These are phyloP conservation scores for Eremobia ochroleuca DNA, from an alignment of 2,888 invertebrate species.

Conservation along the genomic window DNA sequence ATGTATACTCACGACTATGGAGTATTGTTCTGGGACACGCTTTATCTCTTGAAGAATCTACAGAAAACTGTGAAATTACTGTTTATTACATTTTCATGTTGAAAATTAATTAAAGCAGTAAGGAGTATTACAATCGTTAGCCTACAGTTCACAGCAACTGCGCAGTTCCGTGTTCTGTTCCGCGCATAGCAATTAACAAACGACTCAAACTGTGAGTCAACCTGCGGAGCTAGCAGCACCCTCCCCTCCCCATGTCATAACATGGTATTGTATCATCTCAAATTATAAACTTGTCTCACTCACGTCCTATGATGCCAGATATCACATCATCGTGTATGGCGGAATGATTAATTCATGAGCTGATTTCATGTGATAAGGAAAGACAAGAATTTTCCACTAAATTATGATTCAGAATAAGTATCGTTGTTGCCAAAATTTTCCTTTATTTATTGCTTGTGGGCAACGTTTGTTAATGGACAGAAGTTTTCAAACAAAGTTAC, in stretches of 20 bases:
- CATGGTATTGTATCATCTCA: slow-evolving; percentile 42
- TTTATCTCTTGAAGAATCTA: background rate
- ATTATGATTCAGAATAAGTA: slow-evolving; percentile 45
- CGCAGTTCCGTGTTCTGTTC: slow-evolving; percentile 50
- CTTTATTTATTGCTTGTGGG: slow-evolving; percentile 31
- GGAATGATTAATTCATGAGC: slow-evolving; percentile 68
- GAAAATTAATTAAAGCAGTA: background rate
- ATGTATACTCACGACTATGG: background rate
- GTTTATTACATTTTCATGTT: background rate
- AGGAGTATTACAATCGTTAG: slow-evolving; percentile 8
- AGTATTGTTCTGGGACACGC: background rate
- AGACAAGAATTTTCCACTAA: slow-evolving; percentile 49
- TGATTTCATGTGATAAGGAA: slow-evolving; percentile 56
- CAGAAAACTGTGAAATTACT: background rate
- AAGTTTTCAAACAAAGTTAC: slow-evolving; percentile 36
- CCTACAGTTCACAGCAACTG: slow-evolving; percentile 23
- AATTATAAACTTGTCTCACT: slow-evolving; percentile 53
- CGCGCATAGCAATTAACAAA: slow-evolving; percentile 58
- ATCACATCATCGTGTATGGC: slow-evolving; percentile 48
- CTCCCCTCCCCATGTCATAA: slow-evolving; percentile 36
- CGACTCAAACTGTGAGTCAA: slow-evolving; percentile 62
- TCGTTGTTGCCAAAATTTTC: slow-evolving; percentile 29
- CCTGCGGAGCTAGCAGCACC: slow-evolving; percentile 29
- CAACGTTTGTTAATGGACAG: slow-evolving; percentile 3
- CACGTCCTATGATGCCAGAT: slow-evolving; percentile 62